Base-by-base conservation (phyloP, 2,888 invertebrate genomes). In the Brenthis daphne region DNA sequence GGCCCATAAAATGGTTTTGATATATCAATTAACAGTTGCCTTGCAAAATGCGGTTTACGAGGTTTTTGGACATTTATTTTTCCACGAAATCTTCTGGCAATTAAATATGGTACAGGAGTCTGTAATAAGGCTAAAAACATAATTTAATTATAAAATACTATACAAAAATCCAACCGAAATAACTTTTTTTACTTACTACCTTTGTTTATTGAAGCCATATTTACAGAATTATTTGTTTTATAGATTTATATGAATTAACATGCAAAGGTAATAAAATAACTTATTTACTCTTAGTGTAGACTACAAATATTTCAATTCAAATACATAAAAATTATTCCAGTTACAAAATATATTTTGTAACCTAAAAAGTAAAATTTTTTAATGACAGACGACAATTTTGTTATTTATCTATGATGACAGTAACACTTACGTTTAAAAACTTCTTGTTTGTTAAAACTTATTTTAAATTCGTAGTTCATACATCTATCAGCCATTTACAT, bases 51-150 rank as follows among this genome's bases (percentile, higher is more conserved):
- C 1, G 96, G 95, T 63, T 94, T 88, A 79, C 93, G 94, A 1
- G 97, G 97, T 74, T 92, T 94, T 83, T 96, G 95, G 55, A 97
- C 94, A 80, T 97, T 97, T 64, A 97, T 96, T 89, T 96, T 96
- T 3, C 95, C 95, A 29, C 96, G 93, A 82, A 94, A 96, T 75
- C 97, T 92, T 81, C 94, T 94, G 6, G 94, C 92, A 77, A 95
- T 85, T 16, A 93, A 72, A n/a, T 94, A 80, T 0, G 93, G 90
- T 4, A 85, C 74, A 64, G 86, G 86, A 16, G 85, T 78, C 73
- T 85, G 85, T 69, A 94, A 81, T 48, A 94, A 79, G n/a, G 75
- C 94, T 94, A 82, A 69, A 88, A 65, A 43, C 37, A 43, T 43
- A 43, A 43, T 43, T 43, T 11, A 43, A 11, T 43, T 11, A 53